phyloP scores from a whole-genome alignment of 2,113 vertebrate genomes.

The Apteryx owenii region DNA sequence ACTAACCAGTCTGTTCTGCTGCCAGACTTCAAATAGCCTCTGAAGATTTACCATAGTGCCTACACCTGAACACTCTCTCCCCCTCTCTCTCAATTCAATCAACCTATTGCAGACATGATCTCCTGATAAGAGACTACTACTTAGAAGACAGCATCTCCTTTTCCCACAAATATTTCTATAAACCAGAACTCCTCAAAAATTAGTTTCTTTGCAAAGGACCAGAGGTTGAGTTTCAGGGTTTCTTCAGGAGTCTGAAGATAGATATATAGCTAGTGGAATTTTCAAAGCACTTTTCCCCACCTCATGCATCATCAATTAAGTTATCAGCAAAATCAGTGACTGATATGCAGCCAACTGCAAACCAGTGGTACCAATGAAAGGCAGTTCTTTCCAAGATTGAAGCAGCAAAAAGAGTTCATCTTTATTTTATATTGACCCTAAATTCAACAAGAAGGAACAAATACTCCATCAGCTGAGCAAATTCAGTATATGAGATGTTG shows the following conservation, averaged over 20 bases:
- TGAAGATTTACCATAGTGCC: not conserved
- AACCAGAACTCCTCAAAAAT: not conserved
- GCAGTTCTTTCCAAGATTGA: not conserved
- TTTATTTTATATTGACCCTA: not conserved
- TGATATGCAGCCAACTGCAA: not conserved
- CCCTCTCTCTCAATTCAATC: not conserved
- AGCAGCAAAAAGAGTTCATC: not conserved
- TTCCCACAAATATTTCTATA: not conserved
- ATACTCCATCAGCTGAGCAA: not conserved
- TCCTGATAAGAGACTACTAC: not conserved
- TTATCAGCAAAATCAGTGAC: not conserved
- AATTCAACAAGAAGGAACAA: not conserved
- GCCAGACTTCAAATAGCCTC: not conserved
- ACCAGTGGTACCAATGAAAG: not conserved
- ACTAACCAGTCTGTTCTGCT: fast-evolving
- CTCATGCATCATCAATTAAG: not conserved
- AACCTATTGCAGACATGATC: not conserved
- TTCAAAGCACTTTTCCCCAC: not conserved
- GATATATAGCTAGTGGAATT: not conserved
- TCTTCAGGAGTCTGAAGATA: not conserved
- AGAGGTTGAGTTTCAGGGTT: not conserved
- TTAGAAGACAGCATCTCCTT: not conserved
- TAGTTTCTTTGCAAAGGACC: not conserved
- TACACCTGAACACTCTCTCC: not conserved
- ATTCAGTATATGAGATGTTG: not conserved